Evolutionary conservation across 2,113 vertebrate genomes (phyloP), one percentile per base, ranked within the genome.

Genomic region (Chaetorhynchus papuensis): DNA sequence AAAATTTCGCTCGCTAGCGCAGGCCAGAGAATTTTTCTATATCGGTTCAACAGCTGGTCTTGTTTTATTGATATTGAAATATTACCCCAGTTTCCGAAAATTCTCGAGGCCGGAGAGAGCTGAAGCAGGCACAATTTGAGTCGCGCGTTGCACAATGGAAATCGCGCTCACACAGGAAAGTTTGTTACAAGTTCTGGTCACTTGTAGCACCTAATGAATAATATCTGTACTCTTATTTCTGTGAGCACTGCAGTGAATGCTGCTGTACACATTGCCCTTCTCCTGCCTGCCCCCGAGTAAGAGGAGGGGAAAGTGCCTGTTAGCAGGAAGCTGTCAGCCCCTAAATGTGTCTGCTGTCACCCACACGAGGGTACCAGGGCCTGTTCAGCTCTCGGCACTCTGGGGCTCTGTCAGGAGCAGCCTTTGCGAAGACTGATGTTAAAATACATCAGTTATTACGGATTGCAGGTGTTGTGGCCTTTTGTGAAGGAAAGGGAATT

Each of bases 181-280:
- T 49, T 81, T 31, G 10, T 41, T 35, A 18, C 8, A n/a, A 5
- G 13, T 72, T 45, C 27, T 53, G 22, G 35, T 31, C 19, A 10
- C 22, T 72, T 77, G 7, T n/a, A n/a, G 1, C 41, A 53, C 37
- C 49, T 28, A 0, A 8, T 19, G 63, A 69, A 44, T 50, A 13
- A 9, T 27, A 3, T 27, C 68, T 27, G 2, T 7, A 2, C 9
- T 28, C 5, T 3, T 5, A 1, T 49, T 20, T 20, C 22, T 54
- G 6, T 3, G 27, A 39, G 2, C 1, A 0, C 19, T n/a, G 4
- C 71, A 20, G 8, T 4, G 1, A 4, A 3, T 15, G 19, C n/a
- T 77, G 9, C 6, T 53, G 22, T 5, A 2, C 4, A 2, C 1
- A 3, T 16, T 71, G 6, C 11, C 44, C 27, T 35, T 21, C 33